These are phyloP conservation scores for Osmoderma eremita DNA, from an alignment of 2,888 invertebrate genomes.

Conservation along the genomic window DNA sequence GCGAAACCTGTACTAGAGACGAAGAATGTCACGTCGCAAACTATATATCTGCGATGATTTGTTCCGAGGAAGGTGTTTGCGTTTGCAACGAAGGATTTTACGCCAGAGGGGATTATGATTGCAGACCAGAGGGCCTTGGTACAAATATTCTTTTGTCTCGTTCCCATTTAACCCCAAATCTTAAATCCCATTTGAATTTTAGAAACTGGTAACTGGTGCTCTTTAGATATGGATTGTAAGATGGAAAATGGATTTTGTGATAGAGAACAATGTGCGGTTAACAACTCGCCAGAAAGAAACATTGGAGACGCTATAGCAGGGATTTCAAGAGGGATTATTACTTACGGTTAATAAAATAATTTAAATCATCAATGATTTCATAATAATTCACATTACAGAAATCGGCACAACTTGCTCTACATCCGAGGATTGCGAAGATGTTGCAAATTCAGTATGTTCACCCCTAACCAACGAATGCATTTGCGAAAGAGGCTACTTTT, in stretches of 20 bases:
- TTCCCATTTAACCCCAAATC: background rate
- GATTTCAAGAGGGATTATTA: background rate
- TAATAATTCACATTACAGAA: slow-evolving; percentile 12
- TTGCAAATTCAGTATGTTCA: slow-evolving; percentile 35
- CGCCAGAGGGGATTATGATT: slow-evolving; percentile 40
- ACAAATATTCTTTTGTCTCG: background rate
- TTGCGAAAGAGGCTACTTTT: slow-evolving; percentile 37
- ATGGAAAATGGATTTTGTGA: slow-evolving; percentile 23
- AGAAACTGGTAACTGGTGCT: slow-evolving; percentile 21
- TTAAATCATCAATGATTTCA: background rate
- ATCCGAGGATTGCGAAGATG: slow-evolving; percentile 26
- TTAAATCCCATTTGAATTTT: slow-evolving; percentile 2
- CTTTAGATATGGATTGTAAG: slow-evolving; percentile 39
- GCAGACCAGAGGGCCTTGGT: slow-evolving; percentile 34
- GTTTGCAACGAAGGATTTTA: slow-evolving; percentile 39
- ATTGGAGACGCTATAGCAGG: background rate
- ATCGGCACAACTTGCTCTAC: slow-evolving; percentile 17
- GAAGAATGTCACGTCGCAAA: slow-evolving; percentile 38
- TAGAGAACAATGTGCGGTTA: background rate
- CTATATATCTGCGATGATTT: slow-evolving; percentile 33
- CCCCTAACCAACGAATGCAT: slow-evolving; percentile 36
- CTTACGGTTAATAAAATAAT: slow-evolving; percentile 1
- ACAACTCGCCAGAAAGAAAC: background rate
- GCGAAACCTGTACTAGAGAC: slow-evolving; percentile 28
- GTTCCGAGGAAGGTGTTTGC: slow-evolving; percentile 32